Percentiles rank a stretch among this genome's conserved stretches.
Evolutionary conservation across 1,140 invertebrate species (phyloP).

Genomic region (Patella vulgata): DNA sequence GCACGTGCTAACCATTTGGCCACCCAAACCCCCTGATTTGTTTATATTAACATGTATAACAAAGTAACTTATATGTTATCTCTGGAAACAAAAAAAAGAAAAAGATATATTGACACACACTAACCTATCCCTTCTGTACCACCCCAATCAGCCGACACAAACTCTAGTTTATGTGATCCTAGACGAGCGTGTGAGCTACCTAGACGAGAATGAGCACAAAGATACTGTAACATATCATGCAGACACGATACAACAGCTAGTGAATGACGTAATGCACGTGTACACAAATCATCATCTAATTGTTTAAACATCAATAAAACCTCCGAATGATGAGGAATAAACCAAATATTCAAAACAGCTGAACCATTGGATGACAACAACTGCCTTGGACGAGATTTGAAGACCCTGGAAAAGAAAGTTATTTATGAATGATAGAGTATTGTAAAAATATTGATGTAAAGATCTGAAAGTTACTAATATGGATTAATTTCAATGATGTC

Average conservation of each 20-base stretch:
- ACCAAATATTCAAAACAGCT: constrained; percentile 65
- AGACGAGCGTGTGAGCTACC: constrained; percentile 50
- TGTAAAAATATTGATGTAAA: too few species aligned
- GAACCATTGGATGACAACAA: constrained; percentile 60
- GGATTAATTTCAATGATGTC: too few species aligned
- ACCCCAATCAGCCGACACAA: constrained; percentile 62
- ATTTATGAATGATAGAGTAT: background rate
- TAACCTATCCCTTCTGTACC: constrained; percentile 63
- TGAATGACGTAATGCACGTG: constrained; percentile 44
- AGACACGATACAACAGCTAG: constrained; percentile 52
- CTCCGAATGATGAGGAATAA: constrained; percentile 64
- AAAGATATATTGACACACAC: too few species aligned
- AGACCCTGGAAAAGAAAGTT: constrained; percentile 27
- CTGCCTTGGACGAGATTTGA: constrained; percentile 57
- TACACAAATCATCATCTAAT: constrained; percentile 48
- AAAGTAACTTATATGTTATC: too few species aligned
- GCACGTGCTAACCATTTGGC: too few species aligned
- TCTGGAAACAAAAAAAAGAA: too few species aligned
- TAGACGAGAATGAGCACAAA: constrained; percentile 59
- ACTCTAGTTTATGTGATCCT: constrained; percentile 50
- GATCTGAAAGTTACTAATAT: background rate
- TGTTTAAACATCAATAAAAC: constrained; percentile 62
- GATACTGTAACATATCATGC: constrained; percentile 65
- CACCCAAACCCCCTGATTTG: too few species aligned
- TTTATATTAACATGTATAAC: too few species aligned